Evolutionary conservation across 35 echinoderm and acorn worm genomes (phyloP), one percentile per base, ranked within the genome.

Genomic region (Anneissia japonica): DNA sequence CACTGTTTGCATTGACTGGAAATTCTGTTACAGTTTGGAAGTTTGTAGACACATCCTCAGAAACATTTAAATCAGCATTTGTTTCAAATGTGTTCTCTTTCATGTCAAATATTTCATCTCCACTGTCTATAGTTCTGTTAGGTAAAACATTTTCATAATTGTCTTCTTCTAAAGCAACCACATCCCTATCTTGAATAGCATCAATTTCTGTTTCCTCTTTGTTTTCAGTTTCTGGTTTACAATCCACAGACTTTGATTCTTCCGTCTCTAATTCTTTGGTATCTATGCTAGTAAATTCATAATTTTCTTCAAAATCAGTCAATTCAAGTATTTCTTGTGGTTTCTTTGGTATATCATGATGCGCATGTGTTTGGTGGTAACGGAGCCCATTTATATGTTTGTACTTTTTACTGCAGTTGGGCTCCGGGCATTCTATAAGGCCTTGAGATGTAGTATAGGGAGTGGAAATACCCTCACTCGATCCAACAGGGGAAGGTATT

Each of bases 331-430:
- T 9, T 23, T 64, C 51, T 26, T 64, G 51, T 3, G 51, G 5
- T 23, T 64, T 64, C 51, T 64, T 64, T 64, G 51, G 51, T 64
- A 64, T 2, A 19, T 64, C 51, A 79, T 86, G 86, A 84, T 99
- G 96, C 2, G 96, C 96, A 76, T 99, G 96, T 4, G 89, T 86
- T n/a, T 86, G 89, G 79, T 99, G 96, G 83, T 99, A 99, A 34
- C 92, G 83, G 17, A 99, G 84, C 72, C 96, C 96, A 77, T 99
- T 99, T 32, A 94, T 92, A 86, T 99, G 96, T 55, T 99, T 99
- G 87, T 99, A 99, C 74, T 99, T 99, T 46, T 99, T 99, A 73
- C 86, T 93, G 87, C 96, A 99, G 46, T 99, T 99, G 33, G 96
- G 96, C 82, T 99, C 92, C 2, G 96, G 96, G 64, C 96, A 99